Evolutionary conservation across 2,797 vertebrate species (phyloP).

Genomic region (Loris lydekkerianus): DNA sequence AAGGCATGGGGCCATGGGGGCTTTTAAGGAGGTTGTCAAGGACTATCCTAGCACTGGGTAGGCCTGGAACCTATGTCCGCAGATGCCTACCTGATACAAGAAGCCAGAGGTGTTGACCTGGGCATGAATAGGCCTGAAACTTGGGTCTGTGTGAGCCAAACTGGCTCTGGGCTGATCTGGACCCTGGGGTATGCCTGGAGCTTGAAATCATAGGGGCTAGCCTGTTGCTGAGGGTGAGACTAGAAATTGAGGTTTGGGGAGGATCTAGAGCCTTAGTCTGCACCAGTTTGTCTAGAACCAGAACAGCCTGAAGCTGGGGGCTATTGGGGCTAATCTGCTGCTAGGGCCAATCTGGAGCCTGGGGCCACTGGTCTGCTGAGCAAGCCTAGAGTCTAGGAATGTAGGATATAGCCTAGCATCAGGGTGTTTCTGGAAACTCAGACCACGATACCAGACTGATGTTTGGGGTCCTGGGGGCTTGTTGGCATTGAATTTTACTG

Average conservation of each 20-base stretch:
- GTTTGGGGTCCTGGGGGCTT: rapidly evolving
- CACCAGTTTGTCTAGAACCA: too few species aligned
- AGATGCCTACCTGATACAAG: rapidly evolving
- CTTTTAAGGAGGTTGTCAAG: neutral
- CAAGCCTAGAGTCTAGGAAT: too few species aligned
- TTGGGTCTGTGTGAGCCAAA: rapidly evolving
- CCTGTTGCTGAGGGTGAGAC: neutral
- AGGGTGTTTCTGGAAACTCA: neutral
- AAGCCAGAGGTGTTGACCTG: neutral
- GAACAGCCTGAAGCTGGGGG: neutral
- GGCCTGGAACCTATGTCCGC: neutral
- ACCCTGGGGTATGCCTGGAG: neutral
- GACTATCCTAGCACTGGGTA: too few species aligned
- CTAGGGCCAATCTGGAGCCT: too few species aligned
- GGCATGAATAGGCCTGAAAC: neutral
- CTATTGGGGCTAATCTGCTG: rapidly evolving
- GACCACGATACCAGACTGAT: neutral
- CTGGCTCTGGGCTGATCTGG: neutral
- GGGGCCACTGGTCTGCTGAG: neutral
- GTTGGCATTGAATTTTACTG: neutral
- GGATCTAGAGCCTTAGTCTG: neutral
- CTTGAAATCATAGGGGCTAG: neutral
- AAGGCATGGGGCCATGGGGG: neutral
- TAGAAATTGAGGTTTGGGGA: neutral
- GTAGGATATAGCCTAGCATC: neutral